phyloP scores from a whole-genome alignment of 2,113 vertebrate genomes.

The Sakesphorus luctuosus region DNA sequence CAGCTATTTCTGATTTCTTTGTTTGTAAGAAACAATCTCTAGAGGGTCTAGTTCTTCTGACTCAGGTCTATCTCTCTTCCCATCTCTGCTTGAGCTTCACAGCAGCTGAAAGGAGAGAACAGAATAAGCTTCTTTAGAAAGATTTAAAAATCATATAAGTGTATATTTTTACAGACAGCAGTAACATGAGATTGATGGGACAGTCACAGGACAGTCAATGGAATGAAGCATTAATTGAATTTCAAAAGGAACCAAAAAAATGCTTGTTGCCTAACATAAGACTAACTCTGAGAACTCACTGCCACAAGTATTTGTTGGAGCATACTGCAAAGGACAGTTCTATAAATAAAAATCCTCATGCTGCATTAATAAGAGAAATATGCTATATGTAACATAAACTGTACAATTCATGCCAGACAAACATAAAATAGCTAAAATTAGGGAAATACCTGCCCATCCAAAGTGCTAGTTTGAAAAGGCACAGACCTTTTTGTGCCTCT shows the following conservation, averaged over 20 bases:
- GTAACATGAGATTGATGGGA: not conserved
- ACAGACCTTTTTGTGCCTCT: not conserved
- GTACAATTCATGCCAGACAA: not conserved
- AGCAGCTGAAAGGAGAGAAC: not conserved
- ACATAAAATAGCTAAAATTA: not conserved
- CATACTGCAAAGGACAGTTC: not conserved
- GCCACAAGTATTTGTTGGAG: slow-evolving; percentile 20
- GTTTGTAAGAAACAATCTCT: not conserved
- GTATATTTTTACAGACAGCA: not conserved
- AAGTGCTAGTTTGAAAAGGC: not conserved
- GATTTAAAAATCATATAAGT: not conserved
- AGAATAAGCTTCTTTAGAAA: not conserved
- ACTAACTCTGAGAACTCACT: not conserved
- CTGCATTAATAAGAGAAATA: not conserved
- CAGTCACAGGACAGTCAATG: not conserved
- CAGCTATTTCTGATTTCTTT: not conserved
- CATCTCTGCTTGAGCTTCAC: not conserved
- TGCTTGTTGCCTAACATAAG: not conserved
- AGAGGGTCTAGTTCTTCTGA: not conserved
- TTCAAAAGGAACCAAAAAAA: not conserved
- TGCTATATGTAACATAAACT: not conserved
- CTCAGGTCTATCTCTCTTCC: not conserved
- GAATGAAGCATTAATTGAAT: not conserved
- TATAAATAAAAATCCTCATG: not conserved
- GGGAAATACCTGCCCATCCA: not conserved